Conservation (phyloP, 1,140 invertebrate species). For the Drosophila ercepeae region DNA sequence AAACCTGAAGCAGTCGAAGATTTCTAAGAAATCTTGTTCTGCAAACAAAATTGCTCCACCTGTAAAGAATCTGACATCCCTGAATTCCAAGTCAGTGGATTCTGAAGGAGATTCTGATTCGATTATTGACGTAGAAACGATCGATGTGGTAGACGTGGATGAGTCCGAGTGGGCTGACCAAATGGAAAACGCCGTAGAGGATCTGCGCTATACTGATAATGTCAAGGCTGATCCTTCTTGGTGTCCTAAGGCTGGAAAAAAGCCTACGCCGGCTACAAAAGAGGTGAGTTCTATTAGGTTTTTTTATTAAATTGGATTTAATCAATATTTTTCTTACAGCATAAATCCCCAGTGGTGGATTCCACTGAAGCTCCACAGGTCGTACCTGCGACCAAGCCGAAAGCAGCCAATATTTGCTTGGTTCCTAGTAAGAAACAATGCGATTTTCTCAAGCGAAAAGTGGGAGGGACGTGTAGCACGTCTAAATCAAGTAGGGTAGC, state of each 20-base stretch:
- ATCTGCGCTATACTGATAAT: slow-evolving; percentile 73
- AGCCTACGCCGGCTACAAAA: slow-evolving; percentile 22
- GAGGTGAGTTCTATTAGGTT: slow-evolving; percentile 48
- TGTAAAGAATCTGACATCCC: background rate
- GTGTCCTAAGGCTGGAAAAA: slow-evolving; percentile 64
- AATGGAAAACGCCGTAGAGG: slow-evolving; percentile 6
- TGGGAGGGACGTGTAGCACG: slow-evolving; percentile 9
- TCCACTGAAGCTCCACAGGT: background rate
- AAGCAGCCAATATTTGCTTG: slow-evolving; percentile 56
- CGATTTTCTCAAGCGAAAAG: slow-evolving; percentile 71
- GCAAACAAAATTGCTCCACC: background rate
- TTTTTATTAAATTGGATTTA: background rate
- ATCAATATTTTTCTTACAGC: slow-evolving; percentile 22
- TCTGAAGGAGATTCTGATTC: slow-evolving; percentile 75
- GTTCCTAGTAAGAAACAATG: slow-evolving; percentile 76
- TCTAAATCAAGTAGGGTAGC: slow-evolving; percentile 32
- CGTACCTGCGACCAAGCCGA: slow-evolving; percentile 32
- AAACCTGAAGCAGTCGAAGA: slow-evolving; percentile 32
- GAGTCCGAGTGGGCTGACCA: slow-evolving; percentile 25
- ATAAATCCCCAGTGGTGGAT: slow-evolving; percentile 13
- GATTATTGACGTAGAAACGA: slow-evolving; percentile 80
- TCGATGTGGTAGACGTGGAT: slow-evolving; percentile 67
- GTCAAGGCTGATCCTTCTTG: slow-evolving; percentile 76
- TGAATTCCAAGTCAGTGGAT: slow-evolving; percentile 36
- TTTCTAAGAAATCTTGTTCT: background rate